A percentile compares a stretch with the other conserved stretches of the same genome.
Evolutionary conservation across 2,113 vertebrate genomes (phyloP).

Genomic region (Oriolus oriolus): DNA sequence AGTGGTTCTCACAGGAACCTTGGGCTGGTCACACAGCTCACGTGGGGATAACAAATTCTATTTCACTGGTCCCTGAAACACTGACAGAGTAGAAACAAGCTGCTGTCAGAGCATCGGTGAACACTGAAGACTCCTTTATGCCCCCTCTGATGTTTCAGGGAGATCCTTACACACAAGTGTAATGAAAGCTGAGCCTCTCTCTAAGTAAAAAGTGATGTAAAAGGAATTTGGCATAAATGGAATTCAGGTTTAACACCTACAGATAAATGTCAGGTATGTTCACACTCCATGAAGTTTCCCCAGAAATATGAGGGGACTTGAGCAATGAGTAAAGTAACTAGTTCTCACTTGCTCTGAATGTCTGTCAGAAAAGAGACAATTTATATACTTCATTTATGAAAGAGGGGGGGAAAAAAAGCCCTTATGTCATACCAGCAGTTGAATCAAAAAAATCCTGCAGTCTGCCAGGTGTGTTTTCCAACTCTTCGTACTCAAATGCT

Average conservation of each 20-base stretch:
- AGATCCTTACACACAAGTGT: background rate
- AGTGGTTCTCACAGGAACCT: background rate
- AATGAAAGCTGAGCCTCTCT: background rate
- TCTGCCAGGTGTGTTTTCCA: conserved; percentile 84
- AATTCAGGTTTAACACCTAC: background rate
- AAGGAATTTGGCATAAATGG: background rate
- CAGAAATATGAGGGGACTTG: background rate
- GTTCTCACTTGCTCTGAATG: background rate
- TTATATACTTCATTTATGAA: background rate
- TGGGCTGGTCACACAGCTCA: background rate
- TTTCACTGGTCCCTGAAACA: background rate
- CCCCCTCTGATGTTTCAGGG: background rate
- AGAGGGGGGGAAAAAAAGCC: background rate
- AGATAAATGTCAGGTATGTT: background rate
- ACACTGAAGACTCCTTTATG: background rate
- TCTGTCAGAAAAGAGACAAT: background rate
- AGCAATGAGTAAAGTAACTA: background rate
- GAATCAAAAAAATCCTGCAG: conserved; percentile 95
- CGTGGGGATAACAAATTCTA: background rate
- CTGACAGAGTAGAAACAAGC: background rate
- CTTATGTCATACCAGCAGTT: conserved; percentile 75
- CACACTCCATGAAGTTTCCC: background rate
- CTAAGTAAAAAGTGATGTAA: background rate
- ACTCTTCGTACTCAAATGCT: conserved; percentile 90
- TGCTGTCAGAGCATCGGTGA: background rate